Evolutionary conservation across 1,140 invertebrate genomes (phyloP).

Genomic region (Stratiolaelaps scimitus): DNA sequence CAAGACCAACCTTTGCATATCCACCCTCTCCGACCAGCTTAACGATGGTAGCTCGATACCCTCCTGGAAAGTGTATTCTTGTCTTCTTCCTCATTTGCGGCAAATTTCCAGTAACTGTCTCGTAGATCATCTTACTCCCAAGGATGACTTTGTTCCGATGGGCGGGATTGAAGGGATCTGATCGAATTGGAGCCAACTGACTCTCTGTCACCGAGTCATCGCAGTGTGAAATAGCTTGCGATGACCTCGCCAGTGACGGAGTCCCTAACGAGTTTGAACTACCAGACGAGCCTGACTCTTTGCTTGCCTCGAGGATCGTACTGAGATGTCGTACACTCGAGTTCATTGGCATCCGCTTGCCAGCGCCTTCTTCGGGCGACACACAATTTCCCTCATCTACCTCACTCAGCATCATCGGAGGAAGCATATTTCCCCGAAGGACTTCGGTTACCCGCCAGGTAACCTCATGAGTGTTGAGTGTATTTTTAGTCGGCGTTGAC

Average conservation of each 20-base stretch:
- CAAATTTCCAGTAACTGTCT: background rate
- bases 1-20: conserved; percentile 4
- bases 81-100: conserved; percentile 13
- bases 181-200: conserved; percentile 2
- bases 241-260: background rate
- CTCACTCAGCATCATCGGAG: too few species aligned
- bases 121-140: background rate
- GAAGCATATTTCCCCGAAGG: background rate
- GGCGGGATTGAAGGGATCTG: conserved; percentile 17
- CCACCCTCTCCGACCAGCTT: conserved; percentile 16
- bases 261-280: conserved; percentile 18
- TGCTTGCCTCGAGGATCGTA: conserved; percentile 19
- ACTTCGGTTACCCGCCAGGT: conserved; percentile 23
- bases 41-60: background rate
- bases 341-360: background rate
- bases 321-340: background rate
- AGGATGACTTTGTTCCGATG: conserved; percentile 12
- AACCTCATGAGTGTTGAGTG: background rate
- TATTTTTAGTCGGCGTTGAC: conserved; percentile 15
- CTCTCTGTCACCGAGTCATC: background rate
- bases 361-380: background rate
- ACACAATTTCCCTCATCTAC: too few species aligned
- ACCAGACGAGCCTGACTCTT: conserved; percentile 10
- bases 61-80: background rate
- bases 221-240: background rate